Evolutionary conservation across 1,140 invertebrate species (phyloP), one percentile per base, ranked within the genome.

Genomic region (Sinonovacula constricta): DNA sequence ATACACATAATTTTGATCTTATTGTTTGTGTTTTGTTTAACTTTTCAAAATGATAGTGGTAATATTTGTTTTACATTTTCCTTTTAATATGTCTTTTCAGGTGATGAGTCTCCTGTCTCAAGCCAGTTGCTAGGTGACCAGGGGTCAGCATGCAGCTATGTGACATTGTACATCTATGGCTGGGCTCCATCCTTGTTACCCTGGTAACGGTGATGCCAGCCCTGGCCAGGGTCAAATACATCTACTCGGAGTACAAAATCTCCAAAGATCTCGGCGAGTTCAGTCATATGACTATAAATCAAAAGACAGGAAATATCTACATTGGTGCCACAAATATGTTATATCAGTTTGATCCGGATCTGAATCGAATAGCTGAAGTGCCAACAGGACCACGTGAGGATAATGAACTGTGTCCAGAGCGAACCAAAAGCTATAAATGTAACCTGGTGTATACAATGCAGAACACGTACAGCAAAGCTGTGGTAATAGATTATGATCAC

Each of bases 381-480:
- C 92, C 93, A 79, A 99, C 97, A 22, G 98, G 98, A 0, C 98
- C 98, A 2, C 93, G 95, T 87, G 94, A 95, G 81, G 97, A 99
- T 92, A 96, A 96, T 49, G 94, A 95, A 12, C 94, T 98, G 92
- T 97, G 95, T 91, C 93, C 94, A 15, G 31, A 24, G 15, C 70
- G 80, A 22, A 70, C 28, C 10, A 60, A 45, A 15, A 67, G 49
- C 24, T 75, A 33, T 45, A 74, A 22, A 28, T 68, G 33, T 62
- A 59, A 72, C 1, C 53, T 60, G 12, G 22, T 30, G 26, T 49
- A 77, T 26, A 94, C 94, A 36, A 94, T 94, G 1, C 97, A 95
- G 14, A 95, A 98, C 91, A 99, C 98, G 91, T 94, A 96, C 80
- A 99, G 98, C 92, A 99, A 99, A 91, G 97, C 96, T 39, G 92